Conservation (phyloP, 2,888 invertebrate species). For the Heliconius ismenius region DNA sequence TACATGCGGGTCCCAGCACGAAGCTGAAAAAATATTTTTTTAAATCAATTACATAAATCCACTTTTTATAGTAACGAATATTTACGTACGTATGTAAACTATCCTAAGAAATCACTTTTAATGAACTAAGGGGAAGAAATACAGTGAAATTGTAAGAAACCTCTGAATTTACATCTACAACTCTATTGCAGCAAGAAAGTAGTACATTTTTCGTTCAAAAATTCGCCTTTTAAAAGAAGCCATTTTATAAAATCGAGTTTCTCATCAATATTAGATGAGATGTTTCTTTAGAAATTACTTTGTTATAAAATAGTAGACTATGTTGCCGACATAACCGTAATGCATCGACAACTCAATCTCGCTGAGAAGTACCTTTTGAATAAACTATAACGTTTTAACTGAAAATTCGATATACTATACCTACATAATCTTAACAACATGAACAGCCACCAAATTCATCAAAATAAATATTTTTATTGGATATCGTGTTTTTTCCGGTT, state of each 20-base stretch:
- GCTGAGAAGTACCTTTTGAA: conserved; percentile 23
- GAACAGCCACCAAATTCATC: neutral
- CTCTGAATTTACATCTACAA: neutral
- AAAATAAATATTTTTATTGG: neutral
- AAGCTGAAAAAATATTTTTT: too few species aligned
- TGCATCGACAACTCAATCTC: conserved; percentile 26
- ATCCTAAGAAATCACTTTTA: too few species aligned
- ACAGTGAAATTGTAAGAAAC: neutral
- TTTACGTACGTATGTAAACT: too few species aligned
- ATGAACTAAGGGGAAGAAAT: neutral
- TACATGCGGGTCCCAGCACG: too few species aligned
- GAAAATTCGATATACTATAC: neutral
- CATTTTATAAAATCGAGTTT: conserved; percentile 1
- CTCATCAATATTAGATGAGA: conserved; percentile 27
- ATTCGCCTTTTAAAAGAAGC: conserved; percentile 9
- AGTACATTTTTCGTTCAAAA: neutral
- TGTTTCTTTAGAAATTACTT: conserved; percentile 21
- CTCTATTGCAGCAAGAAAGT: neutral
- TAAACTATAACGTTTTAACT: conserved; percentile 16
- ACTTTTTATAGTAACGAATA: too few species aligned
- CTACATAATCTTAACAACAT: neutral
- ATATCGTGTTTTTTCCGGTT: neutral
- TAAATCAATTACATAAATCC: too few species aligned
- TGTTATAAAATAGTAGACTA: conserved; percentile 20
- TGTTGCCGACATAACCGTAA: conserved; percentile 23